These are phyloP conservation scores for Sapayoa aenigma DNA, from an alignment of 2,113 vertebrate genomes.

Conservation along the genomic window DNA sequence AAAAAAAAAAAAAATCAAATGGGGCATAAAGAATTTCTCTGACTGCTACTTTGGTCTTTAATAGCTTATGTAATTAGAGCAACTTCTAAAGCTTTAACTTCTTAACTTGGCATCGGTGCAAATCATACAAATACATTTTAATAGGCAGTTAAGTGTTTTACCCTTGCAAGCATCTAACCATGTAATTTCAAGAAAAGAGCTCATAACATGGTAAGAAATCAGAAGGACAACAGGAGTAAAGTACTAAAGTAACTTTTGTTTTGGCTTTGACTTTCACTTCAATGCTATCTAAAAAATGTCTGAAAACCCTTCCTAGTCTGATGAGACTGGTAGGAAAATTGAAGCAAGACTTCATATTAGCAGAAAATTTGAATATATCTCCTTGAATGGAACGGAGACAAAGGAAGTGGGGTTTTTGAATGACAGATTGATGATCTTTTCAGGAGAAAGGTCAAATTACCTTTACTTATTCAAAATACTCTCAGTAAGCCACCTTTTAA, in stretches of 20 bases:
- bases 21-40: background rate
- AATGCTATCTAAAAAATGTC: background rate
- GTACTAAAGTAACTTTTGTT: background rate
- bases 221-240: background rate
- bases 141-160: background rate
- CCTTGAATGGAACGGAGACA: background rate
- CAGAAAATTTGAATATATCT: background rate
- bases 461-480: background rate
- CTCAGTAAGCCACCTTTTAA: background rate
- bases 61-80: background rate
- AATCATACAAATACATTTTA: background rate
- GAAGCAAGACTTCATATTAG: background rate
- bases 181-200: background rate
- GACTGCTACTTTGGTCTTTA: background rate
- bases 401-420: background rate
- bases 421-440: background rate
- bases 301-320: background rate
- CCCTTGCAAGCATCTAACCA: background rate
- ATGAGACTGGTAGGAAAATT: background rate
- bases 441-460: background rate
- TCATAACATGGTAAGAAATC: background rate
- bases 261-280: background rate
- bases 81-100: background rate
- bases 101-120: background rate
- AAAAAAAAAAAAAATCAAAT: background rate